Base-by-base conservation (phyloP, 2,113 vertebrate genomes). In the Crotalus viridis region DNA sequence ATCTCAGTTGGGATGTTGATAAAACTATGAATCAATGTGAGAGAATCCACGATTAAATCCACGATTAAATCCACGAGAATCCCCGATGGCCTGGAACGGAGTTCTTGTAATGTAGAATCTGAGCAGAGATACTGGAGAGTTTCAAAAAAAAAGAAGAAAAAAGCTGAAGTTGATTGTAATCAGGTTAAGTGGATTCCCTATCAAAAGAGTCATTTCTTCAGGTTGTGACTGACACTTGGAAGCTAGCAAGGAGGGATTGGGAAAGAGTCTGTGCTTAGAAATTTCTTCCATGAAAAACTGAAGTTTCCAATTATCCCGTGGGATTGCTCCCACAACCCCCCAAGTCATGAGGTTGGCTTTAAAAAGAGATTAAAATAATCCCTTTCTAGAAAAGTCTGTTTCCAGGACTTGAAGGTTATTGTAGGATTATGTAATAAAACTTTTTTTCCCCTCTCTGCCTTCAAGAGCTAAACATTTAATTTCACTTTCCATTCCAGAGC, bases 331-430 rank as follows among this genome's bases (percentile, higher is more conserved):
- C 48, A 24, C 46, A 64, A 9, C 48, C 8, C 46, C 15, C 55
- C 1, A 28, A 85, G 90, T 52, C 92, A 90, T 86, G 92, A 90
- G 88, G 89, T 89, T 52, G 88, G 92, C 74, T 93, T 93, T 90
- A 86, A 90, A 93, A 89, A 85, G 43, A 61, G 92, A 93, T 93
- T 93, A 93, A 93, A 85, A 85, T 90, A 89, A 93, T 89, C 28
- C 26, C 7, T 85, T 91, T 81, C 85, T 46, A n/a, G 55, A 33
- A 92, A 91, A 24, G 1, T 46, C 26, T 61, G 88, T 89, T 92
- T 89, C 64, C 24, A 81, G 51, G 87, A 8, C 69, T 89, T 51
- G 43, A 93, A 90, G 74, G 69, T 93, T 86, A 85, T 3, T n/a
- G 69, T 39, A 61, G 69, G 56, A 86, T 93, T 92, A 85, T 89